These are phyloP conservation scores for Athrips mouffetella DNA, from an alignment of 2,888 invertebrate genomes.

Conservation along the genomic window DNA sequence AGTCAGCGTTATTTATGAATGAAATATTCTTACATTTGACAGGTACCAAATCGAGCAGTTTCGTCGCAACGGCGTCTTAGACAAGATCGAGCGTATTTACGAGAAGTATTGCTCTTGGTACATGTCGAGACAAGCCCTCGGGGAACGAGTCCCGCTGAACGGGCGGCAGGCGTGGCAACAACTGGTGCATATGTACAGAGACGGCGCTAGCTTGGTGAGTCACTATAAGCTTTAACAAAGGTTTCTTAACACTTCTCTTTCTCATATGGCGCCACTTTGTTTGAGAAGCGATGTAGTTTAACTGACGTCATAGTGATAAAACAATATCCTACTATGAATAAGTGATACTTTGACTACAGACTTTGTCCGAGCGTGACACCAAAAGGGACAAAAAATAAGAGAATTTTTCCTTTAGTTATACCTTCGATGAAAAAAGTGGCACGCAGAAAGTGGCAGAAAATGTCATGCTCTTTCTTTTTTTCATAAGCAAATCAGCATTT, in stretches of 20 bases:
- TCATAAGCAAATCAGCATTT: no score
- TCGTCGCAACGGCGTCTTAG: constrained; percentile 80
- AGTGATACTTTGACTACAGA: no score
- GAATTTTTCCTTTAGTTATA: no score
- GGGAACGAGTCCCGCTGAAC: constrained; percentile 62
- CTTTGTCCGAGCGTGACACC: no score
- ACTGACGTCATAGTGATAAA: no score
- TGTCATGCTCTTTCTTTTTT: no score
- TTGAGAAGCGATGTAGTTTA: no score
- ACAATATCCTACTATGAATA: no score
- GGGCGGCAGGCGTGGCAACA: constrained; percentile 86
- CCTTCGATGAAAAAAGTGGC: no score
- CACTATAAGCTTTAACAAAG: constrained; percentile 63
- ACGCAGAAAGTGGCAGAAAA: constrained; percentile 77
- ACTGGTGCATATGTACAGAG: constrained; percentile 70
- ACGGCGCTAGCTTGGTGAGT: constrained; percentile 77
- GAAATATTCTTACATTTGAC: constrained; percentile 30
- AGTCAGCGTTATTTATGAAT: no score
- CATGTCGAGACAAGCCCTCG: constrained; percentile 51
- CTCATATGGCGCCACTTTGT: no score
- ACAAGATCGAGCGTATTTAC: constrained; percentile 81
- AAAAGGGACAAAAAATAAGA: no score
- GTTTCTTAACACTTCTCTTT: constrained; percentile 81
- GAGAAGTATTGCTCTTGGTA: constrained; percentile 82
- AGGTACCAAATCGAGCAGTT: constrained; percentile 83